Conservation (phyloP, 1,140 invertebrate genomes). For the Riptortus pedestris region DNA sequence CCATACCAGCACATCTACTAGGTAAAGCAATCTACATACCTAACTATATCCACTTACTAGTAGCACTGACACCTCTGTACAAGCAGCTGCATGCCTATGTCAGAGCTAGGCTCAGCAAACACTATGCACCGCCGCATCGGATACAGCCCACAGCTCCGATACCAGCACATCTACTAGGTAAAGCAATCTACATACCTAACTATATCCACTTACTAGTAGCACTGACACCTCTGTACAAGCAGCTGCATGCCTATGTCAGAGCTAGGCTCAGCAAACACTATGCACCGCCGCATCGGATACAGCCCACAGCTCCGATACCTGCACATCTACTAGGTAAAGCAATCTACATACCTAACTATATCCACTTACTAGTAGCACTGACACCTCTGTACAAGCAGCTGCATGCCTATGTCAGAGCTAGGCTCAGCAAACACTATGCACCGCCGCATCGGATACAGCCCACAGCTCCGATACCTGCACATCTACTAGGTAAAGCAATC, state of each 20-base stretch:
- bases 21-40: slow-evolving; percentile 40
- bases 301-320: slow-evolving; percentile 61
- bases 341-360: no score
- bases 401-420: slow-evolving; percentile 69
- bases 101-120: slow-evolving; percentile 52
- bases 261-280: slow-evolving; percentile 56
- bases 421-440: slow-evolving; percentile 58
- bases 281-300: slow-evolving; percentile 47
- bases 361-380: no score
- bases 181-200: no score
- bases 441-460: slow-evolving; percentile 45
- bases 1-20: slow-evolving; percentile 63
- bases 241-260: slow-evolving; percentile 77
- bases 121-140: slow-evolving; percentile 50
- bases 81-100: slow-evolving; percentile 79
- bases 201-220: no score
- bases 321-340: slow-evolving; percentile 60
- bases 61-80: slow-evolving; percentile 65
- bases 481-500: slow-evolving; percentile 58
- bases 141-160: slow-evolving; percentile 60
- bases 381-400: slow-evolving; percentile 73
- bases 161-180: slow-evolving; percentile 63
- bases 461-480: slow-evolving; percentile 65
- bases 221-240: slow-evolving; percentile 66
- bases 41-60: slow-evolving; percentile 27